Evolutionary conservation across 2,888 invertebrate species (phyloP), one percentile per base, ranked within the genome.

Genomic region (Maniola hyperantus): DNA sequence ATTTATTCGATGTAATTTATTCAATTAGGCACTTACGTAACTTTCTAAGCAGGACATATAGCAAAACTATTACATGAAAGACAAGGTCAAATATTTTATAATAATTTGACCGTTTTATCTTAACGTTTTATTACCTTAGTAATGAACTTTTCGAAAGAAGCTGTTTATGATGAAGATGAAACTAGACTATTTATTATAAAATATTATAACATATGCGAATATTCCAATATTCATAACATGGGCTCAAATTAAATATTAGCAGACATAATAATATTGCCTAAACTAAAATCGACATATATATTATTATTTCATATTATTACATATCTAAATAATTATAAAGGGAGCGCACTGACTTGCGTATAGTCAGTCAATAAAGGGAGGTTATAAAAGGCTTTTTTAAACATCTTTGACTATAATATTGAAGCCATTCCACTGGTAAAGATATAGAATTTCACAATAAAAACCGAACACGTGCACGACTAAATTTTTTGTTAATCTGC

Each of bases 1-100:
- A n/a, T 64, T 51, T 66, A 68, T 55, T 60, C 63, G 48, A 36
- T 33, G 59, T 64, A 26, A 26, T 2, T 26, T 26, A 26, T 26
- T 26, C 26, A 26, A 26, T 34, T 58, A 26, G 26, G 26, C 59
- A 48, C 65, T 65, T 67, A 60, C n/a, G 33, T 60, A 68, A 70
- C 65, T 70, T 70, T 70, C 70, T 70, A 65, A 68, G 33, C 50
- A 67, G 57, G 55, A 58, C 60, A 67, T 53, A 15, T 4, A 64
- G 67, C 36, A 57, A 69, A 61, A 57, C 36, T 39, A 51, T 53
- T 26, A 26, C 26, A n/a, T 26, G 18, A 48, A 20, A 65, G 13
- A 50, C 18, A 18, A 48, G 34, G 33, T 46, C 34, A 26, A 26
- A 26, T 26, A 26, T 26, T 26, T 26, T 26, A 26, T 26, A n/a